phyloP scores from a whole-genome alignment of 2,797 vertebrate species.

The Melanotaenia trifasciata region DNA sequence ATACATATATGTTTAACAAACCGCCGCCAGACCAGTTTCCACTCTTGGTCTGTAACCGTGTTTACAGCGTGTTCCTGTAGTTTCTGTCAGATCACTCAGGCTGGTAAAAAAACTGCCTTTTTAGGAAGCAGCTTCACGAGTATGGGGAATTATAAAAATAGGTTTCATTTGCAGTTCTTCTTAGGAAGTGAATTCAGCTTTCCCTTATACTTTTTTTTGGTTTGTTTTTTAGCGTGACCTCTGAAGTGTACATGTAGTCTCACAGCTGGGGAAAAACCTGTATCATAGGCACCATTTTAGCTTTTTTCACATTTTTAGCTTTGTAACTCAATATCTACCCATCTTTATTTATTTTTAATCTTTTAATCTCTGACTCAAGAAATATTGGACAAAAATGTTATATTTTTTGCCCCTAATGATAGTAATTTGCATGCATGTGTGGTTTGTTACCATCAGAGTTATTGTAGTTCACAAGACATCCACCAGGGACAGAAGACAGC shows the following conservation, averaged over 20 bases:
- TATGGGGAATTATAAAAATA: neutral
- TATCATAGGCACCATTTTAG: too few species aligned
- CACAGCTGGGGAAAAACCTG: too few species aligned
- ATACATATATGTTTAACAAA: neutral
- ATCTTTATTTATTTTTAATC: too few species aligned
- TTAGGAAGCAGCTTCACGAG: constrained; percentile 21
- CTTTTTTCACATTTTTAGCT: neutral
- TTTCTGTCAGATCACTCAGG: neutral
- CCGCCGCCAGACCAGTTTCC: neutral
- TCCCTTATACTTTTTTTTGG: neutral
- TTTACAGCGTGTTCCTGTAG: constrained; percentile 35
- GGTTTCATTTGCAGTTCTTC: neutral
- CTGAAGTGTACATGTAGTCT: neutral
- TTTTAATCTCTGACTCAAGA: too few species aligned
- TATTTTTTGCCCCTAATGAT: too few species aligned
- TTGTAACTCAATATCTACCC: too few species aligned
- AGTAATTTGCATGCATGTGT: too few species aligned
- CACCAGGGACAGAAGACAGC: too few species aligned
- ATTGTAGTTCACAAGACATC: too few species aligned
- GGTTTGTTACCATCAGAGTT: too few species aligned
- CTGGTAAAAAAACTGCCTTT: neutral
- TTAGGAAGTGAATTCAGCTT: neutral
- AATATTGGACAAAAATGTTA: too few species aligned
- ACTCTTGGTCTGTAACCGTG: neutral
- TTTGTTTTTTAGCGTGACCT: neutral